Conservation (phyloP, 2,888 invertebrate genomes). For the Macropis europaea region DNA sequence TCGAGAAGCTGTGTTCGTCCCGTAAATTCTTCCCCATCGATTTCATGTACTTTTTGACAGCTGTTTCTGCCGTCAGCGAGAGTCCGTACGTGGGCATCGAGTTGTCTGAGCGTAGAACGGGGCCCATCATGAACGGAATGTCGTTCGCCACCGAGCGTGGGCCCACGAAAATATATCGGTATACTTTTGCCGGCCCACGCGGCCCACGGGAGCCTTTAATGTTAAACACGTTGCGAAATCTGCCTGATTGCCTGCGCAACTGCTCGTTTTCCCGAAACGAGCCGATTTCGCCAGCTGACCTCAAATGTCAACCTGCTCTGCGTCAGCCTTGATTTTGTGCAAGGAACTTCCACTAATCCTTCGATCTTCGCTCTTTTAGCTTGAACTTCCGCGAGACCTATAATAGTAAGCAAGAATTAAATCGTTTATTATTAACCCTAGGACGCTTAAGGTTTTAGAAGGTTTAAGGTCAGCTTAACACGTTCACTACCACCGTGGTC, state of each 20-base stretch:
- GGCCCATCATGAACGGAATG: slow-evolving; percentile 68
- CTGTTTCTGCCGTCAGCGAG: slow-evolving; percentile 43
- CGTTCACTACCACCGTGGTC: too few species aligned
- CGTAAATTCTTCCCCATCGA: slow-evolving; percentile 40
- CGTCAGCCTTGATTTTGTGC: slow-evolving; percentile 27
- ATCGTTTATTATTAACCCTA: too few species aligned
- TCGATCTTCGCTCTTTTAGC: background rate
- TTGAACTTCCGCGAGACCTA: too few species aligned
- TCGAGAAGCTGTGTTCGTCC: slow-evolving; percentile 17
- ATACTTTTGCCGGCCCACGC: slow-evolving; percentile 58
- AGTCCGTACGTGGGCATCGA: slow-evolving; percentile 65
- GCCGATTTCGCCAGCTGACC: slow-evolving; percentile 28
- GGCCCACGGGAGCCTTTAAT: slow-evolving; percentile 41
- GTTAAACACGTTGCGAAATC: slow-evolving; percentile 53
- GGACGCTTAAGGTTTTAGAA: too few species aligned
- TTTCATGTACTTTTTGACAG: slow-evolving; percentile 59
- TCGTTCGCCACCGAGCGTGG: slow-evolving; percentile 57
- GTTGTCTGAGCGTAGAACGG: slow-evolving; percentile 59
- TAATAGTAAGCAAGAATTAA: too few species aligned
- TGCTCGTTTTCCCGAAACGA: slow-evolving; percentile 44
- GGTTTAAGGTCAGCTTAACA: too few species aligned
- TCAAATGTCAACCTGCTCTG: slow-evolving; percentile 46
- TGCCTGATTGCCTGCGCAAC: slow-evolving; percentile 47
- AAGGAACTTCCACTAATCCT: slow-evolving; percentile 7
- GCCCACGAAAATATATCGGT: slow-evolving; percentile 64